Evolutionary conservation across 2,113 vertebrate genomes (phyloP).

Genomic region (Cervus canadensis): DNA sequence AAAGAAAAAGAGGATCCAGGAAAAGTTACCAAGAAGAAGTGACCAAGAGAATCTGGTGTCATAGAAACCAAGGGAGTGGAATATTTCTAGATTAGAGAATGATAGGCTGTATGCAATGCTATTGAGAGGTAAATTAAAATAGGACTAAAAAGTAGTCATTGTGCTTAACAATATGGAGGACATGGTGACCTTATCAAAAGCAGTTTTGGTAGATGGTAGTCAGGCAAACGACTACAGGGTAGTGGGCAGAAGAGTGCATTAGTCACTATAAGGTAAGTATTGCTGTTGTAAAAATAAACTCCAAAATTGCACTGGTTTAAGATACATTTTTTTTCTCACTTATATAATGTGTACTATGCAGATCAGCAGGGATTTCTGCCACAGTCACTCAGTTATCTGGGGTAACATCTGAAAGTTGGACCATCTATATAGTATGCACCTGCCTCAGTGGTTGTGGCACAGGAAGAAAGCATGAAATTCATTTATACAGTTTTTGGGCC

Average conservation of each 20-base stretch:
- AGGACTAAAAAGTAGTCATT: background rate
- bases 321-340: background rate
- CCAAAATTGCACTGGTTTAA: background rate
- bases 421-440: background rate
- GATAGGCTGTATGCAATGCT: background rate
- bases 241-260: background rate
- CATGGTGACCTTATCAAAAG: background rate
- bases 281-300: background rate
- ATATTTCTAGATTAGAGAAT: background rate
- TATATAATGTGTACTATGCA: background rate
- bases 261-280: background rate
- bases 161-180: conserved; percentile 10
- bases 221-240: background rate
- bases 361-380: background rate
- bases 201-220: background rate
- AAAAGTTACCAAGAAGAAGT: background rate
- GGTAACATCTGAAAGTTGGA: background rate
- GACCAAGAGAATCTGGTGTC: background rate
- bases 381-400: background rate
- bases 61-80: background rate
- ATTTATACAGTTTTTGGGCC: background rate
- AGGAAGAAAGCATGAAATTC: background rate
- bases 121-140: conserved; percentile 3
- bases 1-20: background rate
- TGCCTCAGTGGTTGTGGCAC: background rate